A percentile compares a stretch with the other conserved stretches of the same genome.
These are phyloP conservation scores for Gymnarchus niloticus DNA, from an alignment of 2,113 vertebrate genomes.

Conservation along the genomic window DNA sequence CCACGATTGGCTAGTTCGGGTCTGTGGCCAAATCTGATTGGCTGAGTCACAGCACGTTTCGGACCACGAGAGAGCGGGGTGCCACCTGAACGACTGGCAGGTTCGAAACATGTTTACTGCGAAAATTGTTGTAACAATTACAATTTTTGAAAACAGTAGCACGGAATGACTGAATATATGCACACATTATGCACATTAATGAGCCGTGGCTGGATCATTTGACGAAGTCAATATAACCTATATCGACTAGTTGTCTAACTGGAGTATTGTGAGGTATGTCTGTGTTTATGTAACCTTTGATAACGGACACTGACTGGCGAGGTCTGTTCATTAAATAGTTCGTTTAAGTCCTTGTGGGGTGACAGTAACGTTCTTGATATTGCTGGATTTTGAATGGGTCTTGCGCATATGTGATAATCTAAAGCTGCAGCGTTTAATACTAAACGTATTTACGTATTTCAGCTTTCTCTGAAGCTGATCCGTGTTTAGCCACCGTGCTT, in stretches of 20 bases:
- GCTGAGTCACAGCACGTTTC: neutral
- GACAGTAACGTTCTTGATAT: neutral
- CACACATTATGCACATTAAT: neutral
- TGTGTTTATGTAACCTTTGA: neutral
- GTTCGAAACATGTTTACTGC: neutral
- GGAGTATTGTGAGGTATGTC: neutral
- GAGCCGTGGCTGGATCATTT: neutral
- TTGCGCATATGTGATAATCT: too few relatives aligned
- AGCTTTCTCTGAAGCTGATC: too few relatives aligned
- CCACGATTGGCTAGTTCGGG: slow-evolving; percentile 38
- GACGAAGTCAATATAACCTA: neutral
- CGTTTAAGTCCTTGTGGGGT: neutral
- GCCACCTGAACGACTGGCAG: neutral
- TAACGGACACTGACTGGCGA: neutral
- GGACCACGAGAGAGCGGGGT: neutral
- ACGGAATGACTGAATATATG: neutral
- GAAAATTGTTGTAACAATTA: neutral
- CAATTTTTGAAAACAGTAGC: neutral
- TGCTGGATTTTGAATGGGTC: too few relatives aligned
- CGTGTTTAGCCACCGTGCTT: too few relatives aligned
- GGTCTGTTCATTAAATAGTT: neutral
- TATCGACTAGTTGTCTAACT: neutral
- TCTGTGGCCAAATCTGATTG: slow-evolving; percentile 38
- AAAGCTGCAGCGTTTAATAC: too few relatives aligned
- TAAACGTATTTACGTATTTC: too few relatives aligned